Evolutionary conservation across 1,140 invertebrate species (phyloP).

Genomic region (Coelopa frigida): DNA sequence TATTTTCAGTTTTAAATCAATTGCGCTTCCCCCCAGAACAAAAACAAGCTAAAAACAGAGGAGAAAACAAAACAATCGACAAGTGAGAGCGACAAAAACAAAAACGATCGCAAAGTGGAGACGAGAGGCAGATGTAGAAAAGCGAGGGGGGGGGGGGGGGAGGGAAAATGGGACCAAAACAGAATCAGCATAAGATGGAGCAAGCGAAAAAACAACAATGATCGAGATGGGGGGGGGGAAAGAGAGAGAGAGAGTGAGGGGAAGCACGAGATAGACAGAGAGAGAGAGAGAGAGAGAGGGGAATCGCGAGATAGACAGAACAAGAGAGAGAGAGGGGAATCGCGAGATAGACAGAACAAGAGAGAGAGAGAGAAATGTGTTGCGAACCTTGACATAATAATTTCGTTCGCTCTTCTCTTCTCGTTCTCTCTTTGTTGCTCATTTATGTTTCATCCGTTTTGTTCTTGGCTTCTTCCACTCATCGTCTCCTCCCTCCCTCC

Average conservation of each 20-base stretch:
- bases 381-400: conserved; percentile 6
- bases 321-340: not conserved
- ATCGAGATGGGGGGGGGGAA: not conserved
- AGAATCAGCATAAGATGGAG: no score
- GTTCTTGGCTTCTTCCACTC: not conserved
- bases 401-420: not conserved
- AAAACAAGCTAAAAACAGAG: no score
- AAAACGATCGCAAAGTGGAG: no score
- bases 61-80: no score
- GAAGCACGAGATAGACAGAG: not conserved
- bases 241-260: not conserved
- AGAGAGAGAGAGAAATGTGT: conserved; percentile 2
- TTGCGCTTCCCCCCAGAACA: no score
- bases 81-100: no score
- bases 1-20: no score
- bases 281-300: not conserved
- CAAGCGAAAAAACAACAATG: no score
- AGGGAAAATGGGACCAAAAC: no score
- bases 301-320: not conserved
- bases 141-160: no score
- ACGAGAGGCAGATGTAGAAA: no score
- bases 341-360: not conserved
- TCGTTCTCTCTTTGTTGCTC: not conserved
- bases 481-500: not conserved
- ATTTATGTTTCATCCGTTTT: no score